Conservation (phyloP, 2,888 invertebrate species). For the Poecilus cupreus region DNA sequence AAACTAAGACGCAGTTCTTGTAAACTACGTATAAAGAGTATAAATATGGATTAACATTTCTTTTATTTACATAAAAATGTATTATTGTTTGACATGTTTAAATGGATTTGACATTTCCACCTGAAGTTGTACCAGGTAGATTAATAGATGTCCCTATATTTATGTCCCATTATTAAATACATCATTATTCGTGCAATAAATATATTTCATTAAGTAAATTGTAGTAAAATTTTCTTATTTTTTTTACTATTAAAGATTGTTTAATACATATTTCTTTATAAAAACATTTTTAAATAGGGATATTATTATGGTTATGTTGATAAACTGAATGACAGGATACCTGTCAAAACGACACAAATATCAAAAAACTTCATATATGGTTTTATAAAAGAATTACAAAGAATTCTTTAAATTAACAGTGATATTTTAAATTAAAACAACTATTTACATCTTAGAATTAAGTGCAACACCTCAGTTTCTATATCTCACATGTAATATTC, state of each 20-base stretch:
- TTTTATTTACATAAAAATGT: conserved; percentile 19
- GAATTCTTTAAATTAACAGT: conserved; percentile 7
- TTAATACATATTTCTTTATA: not conserved
- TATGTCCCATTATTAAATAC: not conserved
- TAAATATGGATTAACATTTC: conserved; percentile 5
- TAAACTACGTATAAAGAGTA: not conserved
- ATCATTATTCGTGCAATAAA: no score
- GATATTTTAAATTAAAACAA: conserved; percentile 33
- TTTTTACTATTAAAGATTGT: not conserved
- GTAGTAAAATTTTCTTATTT: no score
- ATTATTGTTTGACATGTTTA: conserved; percentile 28
- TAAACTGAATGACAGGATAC: conserved; percentile 11
- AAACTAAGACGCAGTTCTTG: not conserved
- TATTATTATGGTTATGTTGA: not conserved
- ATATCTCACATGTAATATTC: not conserved
- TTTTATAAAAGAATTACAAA: conserved; percentile 37
- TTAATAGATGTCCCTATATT: no score
- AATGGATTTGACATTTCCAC: conserved; percentile 3
- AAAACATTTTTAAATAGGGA: not conserved
- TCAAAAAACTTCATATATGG: conserved; percentile 54
- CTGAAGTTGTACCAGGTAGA: not conserved
- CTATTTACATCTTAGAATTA: not conserved
- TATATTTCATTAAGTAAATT: no score
- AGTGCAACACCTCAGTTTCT: not conserved
- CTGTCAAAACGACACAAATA: conserved; percentile 55